A percentile compares a stretch with the other conserved stretches of the same genome.
Evolutionary conservation across 2,888 invertebrate genomes (phyloP).

Genomic region (Rhyacophila evoluta): DNA sequence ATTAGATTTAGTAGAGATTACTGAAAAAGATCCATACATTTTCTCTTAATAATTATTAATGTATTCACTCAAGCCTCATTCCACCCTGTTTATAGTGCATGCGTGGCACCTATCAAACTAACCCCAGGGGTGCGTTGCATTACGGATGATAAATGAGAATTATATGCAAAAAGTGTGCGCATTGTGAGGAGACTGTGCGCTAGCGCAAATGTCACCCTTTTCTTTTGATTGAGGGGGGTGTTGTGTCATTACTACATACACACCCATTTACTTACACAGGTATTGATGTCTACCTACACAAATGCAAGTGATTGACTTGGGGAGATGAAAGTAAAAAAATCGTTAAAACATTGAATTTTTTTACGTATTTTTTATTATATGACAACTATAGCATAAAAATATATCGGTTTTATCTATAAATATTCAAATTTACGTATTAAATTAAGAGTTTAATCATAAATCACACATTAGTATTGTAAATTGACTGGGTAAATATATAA

Average conservation of each 20-base stretch:
- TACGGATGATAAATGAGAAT: slow-evolving; percentile 55
- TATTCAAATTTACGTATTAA: too few relatives aligned
- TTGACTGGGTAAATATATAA: too few relatives aligned
- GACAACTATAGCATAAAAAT: too few relatives aligned
- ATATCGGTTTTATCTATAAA: too few relatives aligned
- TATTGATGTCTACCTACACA: slow-evolving; percentile 41
- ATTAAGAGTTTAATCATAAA: too few relatives aligned
- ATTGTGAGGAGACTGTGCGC: not conserved
- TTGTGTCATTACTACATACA: slow-evolving; percentile 12
- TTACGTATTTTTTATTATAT: too few relatives aligned
- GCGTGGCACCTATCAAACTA: slow-evolving; percentile 52
- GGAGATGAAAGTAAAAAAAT: not conserved
- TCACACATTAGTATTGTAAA: too few relatives aligned
- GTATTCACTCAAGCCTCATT: too few relatives aligned
- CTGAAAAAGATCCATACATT: too few relatives aligned
- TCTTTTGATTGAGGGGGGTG: slow-evolving; percentile 24
- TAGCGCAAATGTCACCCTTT: slow-evolving; percentile 32
- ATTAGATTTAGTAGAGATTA: too few relatives aligned
- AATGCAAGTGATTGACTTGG: not conserved
- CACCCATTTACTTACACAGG: slow-evolving; percentile 39
- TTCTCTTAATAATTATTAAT: too few relatives aligned
- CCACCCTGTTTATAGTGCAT: slow-evolving; percentile 34
- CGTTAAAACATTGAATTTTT: too few relatives aligned
- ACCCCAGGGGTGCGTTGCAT: slow-evolving; percentile 53
- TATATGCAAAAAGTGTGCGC: slow-evolving; percentile 54